These are phyloP conservation scores for Prinia subflava DNA, from an alignment of 2,113 vertebrate species.

Conservation along the genomic window DNA sequence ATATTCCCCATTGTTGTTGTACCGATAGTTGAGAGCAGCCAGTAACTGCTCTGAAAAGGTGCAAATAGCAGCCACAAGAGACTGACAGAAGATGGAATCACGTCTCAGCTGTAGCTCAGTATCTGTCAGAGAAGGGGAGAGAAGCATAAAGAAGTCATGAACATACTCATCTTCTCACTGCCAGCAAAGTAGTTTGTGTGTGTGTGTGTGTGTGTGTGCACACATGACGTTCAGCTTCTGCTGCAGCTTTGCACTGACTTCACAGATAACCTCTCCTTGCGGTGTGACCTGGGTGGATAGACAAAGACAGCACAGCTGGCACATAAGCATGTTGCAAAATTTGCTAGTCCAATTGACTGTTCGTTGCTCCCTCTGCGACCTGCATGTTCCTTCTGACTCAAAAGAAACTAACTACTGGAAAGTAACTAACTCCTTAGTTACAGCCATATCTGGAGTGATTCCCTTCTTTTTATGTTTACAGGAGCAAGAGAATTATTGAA, in stretches of 20 bases:
- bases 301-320: background rate
- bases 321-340: background rate
- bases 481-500: slow-evolving; percentile 6
- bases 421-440: background rate
- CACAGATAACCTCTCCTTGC: background rate
- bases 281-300: background rate
- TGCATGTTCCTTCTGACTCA: background rate
- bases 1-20: slow-evolving; percentile 95
- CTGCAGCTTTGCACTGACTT: background rate
- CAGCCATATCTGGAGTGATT: background rate
- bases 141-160: background rate
- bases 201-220: too few species aligned
- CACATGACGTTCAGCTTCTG: background rate
- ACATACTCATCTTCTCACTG: background rate
- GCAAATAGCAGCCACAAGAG: slow-evolving; percentile 86
- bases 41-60: slow-evolving; percentile 91
- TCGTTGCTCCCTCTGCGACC: background rate
- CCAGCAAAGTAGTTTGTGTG: background rate
- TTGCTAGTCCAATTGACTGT: background rate
- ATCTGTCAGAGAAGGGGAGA: slow-evolving; percentile 72
- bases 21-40: slow-evolving; percentile 86
- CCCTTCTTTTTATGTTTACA: background rate
- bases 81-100: slow-evolving; percentile 94
- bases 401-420: background rate
- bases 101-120: slow-evolving; percentile 89